Conservation (phyloP, 2,113 vertebrate genomes). For the Poeciliopsis turrubarensis region DNA sequence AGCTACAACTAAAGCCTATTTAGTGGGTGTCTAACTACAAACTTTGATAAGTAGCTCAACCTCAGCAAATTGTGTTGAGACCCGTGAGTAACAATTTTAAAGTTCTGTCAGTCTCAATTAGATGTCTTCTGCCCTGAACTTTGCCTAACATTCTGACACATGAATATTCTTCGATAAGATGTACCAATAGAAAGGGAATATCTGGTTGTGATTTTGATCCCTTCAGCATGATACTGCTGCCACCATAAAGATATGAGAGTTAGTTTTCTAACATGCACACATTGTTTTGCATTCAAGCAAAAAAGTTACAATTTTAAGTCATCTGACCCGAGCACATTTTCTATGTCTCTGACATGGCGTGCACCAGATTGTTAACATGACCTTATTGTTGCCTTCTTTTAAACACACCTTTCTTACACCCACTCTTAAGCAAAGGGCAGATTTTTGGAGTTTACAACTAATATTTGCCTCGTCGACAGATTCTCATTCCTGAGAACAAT, state of each 20-base stretch:
- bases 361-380: background rate
- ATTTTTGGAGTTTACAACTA: background rate
- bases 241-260: background rate
- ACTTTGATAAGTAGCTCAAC: too few relatives aligned
- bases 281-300: too few relatives aligned
- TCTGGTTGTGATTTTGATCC: background rate
- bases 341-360: background rate
- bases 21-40: too few relatives aligned
- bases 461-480: background rate
- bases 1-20: too few relatives aligned
- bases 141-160: too few relatives aligned
- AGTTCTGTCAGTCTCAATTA: too few relatives aligned
- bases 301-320: background rate
- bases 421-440: background rate
- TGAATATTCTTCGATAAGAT: too few relatives aligned
- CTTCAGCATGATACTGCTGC: background rate
- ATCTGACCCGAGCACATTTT: background rate
- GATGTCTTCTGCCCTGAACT: too few relatives aligned
- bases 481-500: background rate
- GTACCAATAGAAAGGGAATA: too few relatives aligned
- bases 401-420: background rate
- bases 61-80: too few relatives aligned
- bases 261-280: too few relatives aligned
- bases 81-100: too few relatives aligned
- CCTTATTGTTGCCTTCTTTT: background rate